Percentiles rank a stretch among this genome's conserved stretches.
These are phyloP conservation scores for Lycaena phlaeas DNA, from an alignment of 2,888 invertebrate species.

Conservation along the genomic window DNA sequence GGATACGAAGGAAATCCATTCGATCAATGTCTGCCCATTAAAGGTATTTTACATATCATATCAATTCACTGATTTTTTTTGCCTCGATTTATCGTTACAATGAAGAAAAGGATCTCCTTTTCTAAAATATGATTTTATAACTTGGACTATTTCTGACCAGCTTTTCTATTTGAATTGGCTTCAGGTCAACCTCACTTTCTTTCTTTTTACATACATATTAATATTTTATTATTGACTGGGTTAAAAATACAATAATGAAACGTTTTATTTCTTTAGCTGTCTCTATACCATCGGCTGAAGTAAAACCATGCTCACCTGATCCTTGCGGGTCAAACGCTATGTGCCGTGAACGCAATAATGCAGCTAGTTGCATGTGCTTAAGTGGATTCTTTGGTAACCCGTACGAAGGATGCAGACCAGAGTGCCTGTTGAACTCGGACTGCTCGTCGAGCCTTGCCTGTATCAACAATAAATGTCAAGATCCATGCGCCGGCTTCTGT, in stretches of 20 bases:
- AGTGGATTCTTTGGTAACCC: slow-evolving; percentile 81
- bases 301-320: slow-evolving; percentile 71
- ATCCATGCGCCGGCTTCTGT: slow-evolving; percentile 84
- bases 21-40: slow-evolving; percentile 70
- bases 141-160: too few species aligned
- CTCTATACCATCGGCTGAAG: slow-evolving; percentile 30
- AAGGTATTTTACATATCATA: slow-evolving; percentile 46
- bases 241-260: too few species aligned
- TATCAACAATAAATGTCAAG: slow-evolving; percentile 77
- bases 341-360: slow-evolving; percentile 77
- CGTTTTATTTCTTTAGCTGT: slow-evolving; percentile 15
- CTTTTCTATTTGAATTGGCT: too few species aligned
- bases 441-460: slow-evolving; percentile 78
- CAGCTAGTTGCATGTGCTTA: slow-evolving; percentile 80
- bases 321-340: slow-evolving; percentile 79
- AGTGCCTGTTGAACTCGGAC: slow-evolving; percentile 79
- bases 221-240: too few species aligned
- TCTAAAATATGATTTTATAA: too few species aligned
- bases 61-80: too few species aligned
- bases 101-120: too few species aligned
- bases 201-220: too few species aligned
- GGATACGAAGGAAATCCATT: slow-evolving; percentile 86
- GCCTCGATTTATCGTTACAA: too few species aligned
- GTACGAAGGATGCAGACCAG: slow-evolving; percentile 79
- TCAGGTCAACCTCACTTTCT: too few species aligned